These are phyloP conservation scores for Sarcophaga subvicina DNA, from an alignment of 2,888 invertebrate genomes.

Conservation along the genomic window DNA sequence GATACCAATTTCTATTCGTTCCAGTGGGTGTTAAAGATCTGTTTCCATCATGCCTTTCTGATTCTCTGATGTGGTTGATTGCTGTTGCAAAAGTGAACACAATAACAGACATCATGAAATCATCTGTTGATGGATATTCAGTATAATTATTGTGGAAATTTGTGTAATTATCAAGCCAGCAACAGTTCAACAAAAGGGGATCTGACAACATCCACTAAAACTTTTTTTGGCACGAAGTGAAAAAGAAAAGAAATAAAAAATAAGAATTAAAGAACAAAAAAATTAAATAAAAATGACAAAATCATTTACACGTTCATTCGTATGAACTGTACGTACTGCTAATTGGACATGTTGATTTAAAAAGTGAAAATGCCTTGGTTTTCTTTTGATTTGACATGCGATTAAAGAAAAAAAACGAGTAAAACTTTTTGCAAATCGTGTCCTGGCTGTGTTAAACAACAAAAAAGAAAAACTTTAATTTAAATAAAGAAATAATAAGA, in stretches of 20 bases:
- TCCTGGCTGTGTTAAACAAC: not conserved
- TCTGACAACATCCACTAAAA: too few species aligned
- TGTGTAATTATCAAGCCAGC: not conserved
- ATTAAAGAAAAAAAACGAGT: not conserved
- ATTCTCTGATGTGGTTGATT: too few species aligned
- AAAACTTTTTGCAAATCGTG: conserved; percentile 34
- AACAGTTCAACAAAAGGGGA: too few species aligned
- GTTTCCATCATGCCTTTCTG: too few species aligned
- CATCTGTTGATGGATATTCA: too few species aligned
- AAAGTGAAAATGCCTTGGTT: conserved; percentile 36
- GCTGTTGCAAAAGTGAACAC: too few species aligned
- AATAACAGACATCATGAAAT: too few species aligned
- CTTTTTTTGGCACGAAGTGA: not conserved
- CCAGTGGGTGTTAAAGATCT: not conserved
- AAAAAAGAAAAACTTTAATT: not conserved
- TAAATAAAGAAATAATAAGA: conserved; percentile 14
- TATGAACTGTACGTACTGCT: conserved; percentile 38
- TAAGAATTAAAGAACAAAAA: conserved; percentile 10
- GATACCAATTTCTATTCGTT: not conserved
- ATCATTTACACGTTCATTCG: conserved; percentile 48
- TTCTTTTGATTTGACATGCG: conserved; percentile 56
- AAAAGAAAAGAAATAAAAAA: not conserved
- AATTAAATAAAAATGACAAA: conserved; percentile 41
- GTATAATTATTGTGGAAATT: too few species aligned
- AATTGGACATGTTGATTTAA: conserved; percentile 52